Conservation (phyloP, 2,113 vertebrate genomes). For the Bucco capensis region DNA sequence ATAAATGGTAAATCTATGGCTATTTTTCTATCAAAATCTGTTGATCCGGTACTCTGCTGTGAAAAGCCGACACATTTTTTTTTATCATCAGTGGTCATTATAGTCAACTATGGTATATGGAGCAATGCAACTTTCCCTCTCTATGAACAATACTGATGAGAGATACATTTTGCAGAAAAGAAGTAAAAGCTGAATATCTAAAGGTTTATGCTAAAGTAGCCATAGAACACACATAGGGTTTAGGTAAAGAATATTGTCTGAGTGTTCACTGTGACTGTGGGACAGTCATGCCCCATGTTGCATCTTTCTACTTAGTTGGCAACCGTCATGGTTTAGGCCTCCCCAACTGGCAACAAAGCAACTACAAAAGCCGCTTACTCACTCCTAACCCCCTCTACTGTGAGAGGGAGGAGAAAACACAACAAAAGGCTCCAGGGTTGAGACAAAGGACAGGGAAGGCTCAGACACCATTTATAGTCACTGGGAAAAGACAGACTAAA, state of each 20-base stretch:
- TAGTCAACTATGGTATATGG: neutral
- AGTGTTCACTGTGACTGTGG: neutral
- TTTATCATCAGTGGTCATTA: neutral
- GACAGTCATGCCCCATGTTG: rapidly evolving
- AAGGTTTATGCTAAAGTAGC: neutral
- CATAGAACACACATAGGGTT: neutral
- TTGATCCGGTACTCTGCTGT: neutral
- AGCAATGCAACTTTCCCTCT: neutral
- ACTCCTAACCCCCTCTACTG: too few relatives aligned
- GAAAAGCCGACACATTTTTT: neutral
- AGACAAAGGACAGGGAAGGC: too few relatives aligned
- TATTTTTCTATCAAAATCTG: neutral
- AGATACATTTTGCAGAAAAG: neutral
- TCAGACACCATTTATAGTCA: too few relatives aligned
- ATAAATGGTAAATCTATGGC: neutral
- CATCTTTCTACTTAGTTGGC: neutral
- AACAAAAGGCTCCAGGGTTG: too few relatives aligned
- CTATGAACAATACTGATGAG: neutral
- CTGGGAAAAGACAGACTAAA: too few relatives aligned
- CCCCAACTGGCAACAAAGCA: too few relatives aligned
- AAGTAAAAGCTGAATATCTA: neutral
- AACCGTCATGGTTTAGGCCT: too few relatives aligned
- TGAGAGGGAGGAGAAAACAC: too few relatives aligned
- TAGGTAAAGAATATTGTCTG: neutral
- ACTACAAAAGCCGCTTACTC: too few relatives aligned